Evolutionary conservation across 1,140 invertebrate genomes (phyloP).

Genomic region (Portunus trituberculatus): DNA sequence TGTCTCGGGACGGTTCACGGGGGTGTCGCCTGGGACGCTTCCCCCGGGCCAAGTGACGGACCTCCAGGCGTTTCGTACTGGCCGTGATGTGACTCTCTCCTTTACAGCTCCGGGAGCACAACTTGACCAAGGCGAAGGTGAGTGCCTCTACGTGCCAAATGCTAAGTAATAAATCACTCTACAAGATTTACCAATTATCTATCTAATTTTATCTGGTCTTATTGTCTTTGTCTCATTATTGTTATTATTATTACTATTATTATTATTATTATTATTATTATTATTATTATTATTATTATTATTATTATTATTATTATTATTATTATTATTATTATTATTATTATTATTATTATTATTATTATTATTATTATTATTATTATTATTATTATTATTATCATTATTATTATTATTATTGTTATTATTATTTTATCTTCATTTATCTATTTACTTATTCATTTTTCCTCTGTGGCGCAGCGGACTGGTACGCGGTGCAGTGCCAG

Average conservation of each 20-base stretch:
- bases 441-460: neutral
- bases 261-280: no score
- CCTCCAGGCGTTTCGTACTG: neutral
- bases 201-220: no score
- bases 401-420: no score
- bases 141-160: neutral
- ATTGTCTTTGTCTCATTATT: no score
- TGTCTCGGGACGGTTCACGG: neutral
- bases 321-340: no score
- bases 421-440: no score
- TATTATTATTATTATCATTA: neutral
- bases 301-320: neutral
- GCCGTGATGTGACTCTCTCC: neutral
- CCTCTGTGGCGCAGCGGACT: neutral
- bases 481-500: neutral
- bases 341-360: no score
- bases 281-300: neutral
- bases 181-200: neutral
- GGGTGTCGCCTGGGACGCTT: neutral
- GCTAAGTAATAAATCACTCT: neutral
- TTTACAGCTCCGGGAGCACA: constrained; percentile 56
- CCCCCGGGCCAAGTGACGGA: constrained; percentile 35
- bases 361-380: no score
- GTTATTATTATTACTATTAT: no score
- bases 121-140: constrained; percentile 52